phyloP scores from a whole-genome alignment of 2,888 invertebrate species.

The Agrotis segetum region DNA sequence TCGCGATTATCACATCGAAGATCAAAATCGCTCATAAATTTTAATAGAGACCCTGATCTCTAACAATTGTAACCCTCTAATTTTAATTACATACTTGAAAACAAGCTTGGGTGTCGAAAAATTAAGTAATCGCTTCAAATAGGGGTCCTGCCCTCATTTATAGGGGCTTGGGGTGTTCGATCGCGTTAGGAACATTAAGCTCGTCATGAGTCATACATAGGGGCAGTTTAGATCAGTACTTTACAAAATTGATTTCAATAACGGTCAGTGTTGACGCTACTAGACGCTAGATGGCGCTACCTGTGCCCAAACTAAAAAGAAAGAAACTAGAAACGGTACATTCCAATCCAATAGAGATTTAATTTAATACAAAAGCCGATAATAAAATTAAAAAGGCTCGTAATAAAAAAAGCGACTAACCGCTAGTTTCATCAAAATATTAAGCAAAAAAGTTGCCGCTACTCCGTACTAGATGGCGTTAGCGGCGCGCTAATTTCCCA shows the following conservation, averaged over 20 bases:
- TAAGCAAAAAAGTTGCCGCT: constrained; percentile 61
- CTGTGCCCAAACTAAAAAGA: neutral
- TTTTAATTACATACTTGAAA: constrained; percentile 39
- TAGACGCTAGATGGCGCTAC: constrained; percentile 36
- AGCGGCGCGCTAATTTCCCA: constrained; percentile 60
- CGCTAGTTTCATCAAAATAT: constrained; percentile 1
- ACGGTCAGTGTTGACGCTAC: constrained; percentile 10
- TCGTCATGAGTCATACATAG: constrained; percentile 59
- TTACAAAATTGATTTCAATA: constrained; percentile 45
- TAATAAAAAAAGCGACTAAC: neutral
- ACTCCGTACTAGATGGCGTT: constrained; percentile 69
- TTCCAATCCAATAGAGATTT: neutral
- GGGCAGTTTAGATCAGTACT: constrained; percentile 50
- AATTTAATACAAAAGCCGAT: neutral
- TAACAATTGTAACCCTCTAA: constrained; percentile 36
- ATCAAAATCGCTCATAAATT: neutral
- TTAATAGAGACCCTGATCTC: constrained; percentile 9
- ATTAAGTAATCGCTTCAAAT: constrained; percentile 45
- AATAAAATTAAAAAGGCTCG: neutral
- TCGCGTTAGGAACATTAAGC: constrained; percentile 44
- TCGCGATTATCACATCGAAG: neutral
- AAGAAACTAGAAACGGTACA: too few relatives aligned
- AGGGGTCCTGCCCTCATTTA: constrained; percentile 59
- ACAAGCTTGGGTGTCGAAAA: constrained; percentile 43
- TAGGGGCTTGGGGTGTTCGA: constrained; percentile 44